Evolutionary conservation across 2,113 vertebrate species (phyloP).

Genomic region (Sebastes fasciatus): DNA sequence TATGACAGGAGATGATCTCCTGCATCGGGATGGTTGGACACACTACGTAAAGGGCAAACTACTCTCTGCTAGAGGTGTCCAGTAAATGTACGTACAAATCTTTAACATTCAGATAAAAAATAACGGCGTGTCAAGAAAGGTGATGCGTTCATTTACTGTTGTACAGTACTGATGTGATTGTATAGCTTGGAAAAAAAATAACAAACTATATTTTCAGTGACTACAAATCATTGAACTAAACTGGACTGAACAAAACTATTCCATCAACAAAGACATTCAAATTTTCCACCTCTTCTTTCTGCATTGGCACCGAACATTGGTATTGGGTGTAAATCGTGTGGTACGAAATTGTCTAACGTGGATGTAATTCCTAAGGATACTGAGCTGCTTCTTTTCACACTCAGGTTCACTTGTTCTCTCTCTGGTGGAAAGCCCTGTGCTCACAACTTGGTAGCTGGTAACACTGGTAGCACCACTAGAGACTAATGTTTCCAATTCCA

Average conservation of each 20-base stretch:
- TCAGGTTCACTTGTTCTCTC: constrained; percentile 17
- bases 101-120: neutral
- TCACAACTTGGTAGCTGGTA: too few relatives aligned
- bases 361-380: neutral
- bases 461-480: neutral
- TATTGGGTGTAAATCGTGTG: neutral
- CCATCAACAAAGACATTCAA: neutral
- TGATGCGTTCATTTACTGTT: neutral
- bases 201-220: neutral
- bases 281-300: neutral
- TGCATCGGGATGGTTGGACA: too few relatives aligned
- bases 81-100: neutral
- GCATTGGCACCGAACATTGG: neutral
- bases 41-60: neutral
- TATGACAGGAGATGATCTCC: too few relatives aligned
- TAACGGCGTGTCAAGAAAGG: neutral
- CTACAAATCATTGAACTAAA: neutral
- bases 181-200: neutral
- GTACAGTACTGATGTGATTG: neutral
- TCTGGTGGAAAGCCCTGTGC: constrained; percentile 5
- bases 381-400: neutral
- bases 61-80: neutral
- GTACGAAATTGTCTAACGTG: neutral
- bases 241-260: neutral
- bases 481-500: constrained; percentile 31